Evolutionary conservation across 1,140 invertebrate genomes (phyloP), one percentile per base, ranked within the genome.

Genomic region (Drosophila pachea): DNA sequence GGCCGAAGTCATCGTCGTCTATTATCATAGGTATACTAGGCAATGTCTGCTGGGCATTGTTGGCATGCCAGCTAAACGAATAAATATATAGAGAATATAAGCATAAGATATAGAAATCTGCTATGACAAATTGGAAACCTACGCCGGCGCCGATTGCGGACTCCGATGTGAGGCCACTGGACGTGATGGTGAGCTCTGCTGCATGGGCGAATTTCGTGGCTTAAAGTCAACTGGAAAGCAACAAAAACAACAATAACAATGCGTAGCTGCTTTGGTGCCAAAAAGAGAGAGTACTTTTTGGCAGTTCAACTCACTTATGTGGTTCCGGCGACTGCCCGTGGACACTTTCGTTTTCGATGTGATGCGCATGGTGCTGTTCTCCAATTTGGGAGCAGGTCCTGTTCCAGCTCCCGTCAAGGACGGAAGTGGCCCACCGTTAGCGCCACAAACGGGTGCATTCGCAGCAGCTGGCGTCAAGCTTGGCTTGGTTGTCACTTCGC

Each of bases 1-100:
- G 16, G 7, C 84, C 81, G 73, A 89, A 87, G 31, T 91, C 90
- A 74, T 94, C 94, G 76, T 95, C 94, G 31, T 93, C 89, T 45
- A 93, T 92, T 68, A 95, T 94, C 92, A 95, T 93, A 6, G 94
- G 94, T 53, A 95, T 91, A 78, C 94, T 95, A 56, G 93, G 94
- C 48, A 94, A 90, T 4, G 93, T 92, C 89, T 92, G 91, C 90
- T 92, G 90, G 53, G 90, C 88, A 86, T 92, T 90, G 71, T 92
- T 90, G 62, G 87, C 90, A 76, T 92, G 90, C 91, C 91, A 93
- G 73, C 93, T 94, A 74, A 33, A 88, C 4, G 9, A 82, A 68
- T 33, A 66, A 64, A 40, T 16, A 12, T 16, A 38, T 3, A 14
- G 2, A 43, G 5, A 43, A 40, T 42, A 42, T 43, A 33, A 8